Percentiles rank a stretch among this genome's conserved stretches.
These are phyloP conservation scores for Ormyrus rosae DNA, from an alignment of 2,888 invertebrate species.

Conservation along the genomic window DNA sequence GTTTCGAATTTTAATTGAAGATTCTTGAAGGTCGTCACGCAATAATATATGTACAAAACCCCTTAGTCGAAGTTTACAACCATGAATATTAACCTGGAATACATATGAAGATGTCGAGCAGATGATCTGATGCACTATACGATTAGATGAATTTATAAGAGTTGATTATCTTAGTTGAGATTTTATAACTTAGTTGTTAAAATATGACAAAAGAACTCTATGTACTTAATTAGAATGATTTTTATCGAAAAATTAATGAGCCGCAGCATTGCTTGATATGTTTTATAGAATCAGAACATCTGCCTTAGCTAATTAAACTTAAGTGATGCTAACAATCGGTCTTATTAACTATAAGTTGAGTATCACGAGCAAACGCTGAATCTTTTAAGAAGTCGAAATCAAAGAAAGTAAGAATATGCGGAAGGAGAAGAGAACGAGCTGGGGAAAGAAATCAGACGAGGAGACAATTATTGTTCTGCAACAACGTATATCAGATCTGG, in stretches of 20 bases:
- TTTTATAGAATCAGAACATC: constrained; percentile 48
- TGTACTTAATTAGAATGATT: too few species aligned
- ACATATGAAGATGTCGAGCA: constrained; percentile 59
- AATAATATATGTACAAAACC: constrained; percentile 66
- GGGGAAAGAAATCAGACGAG: not conserved
- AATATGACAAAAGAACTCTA: not conserved
- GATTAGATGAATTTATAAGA: constrained; percentile 34
- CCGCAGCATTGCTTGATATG: not conserved
- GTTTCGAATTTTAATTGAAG: constrained; percentile 1
- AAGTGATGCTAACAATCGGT: constrained; percentile 23
- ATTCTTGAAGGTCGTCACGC: constrained; percentile 18
- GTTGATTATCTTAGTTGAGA: constrained; percentile 38
- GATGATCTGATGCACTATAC: constrained; percentile 29
- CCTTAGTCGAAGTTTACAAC: constrained; percentile 63
- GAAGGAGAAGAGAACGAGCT: constrained; percentile 27
- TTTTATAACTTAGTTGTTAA: constrained; percentile 37
- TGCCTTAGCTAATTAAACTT: constrained; percentile 43
- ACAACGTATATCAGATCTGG: constrained; percentile 38
- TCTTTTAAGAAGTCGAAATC: constrained; percentile 53
- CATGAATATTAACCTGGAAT: constrained; percentile 68
- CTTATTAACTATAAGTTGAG: constrained; percentile 28
- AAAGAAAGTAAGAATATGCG: constrained; percentile 58
- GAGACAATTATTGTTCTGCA: constrained; percentile 13
- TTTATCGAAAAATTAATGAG: not conserved
- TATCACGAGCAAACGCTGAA: constrained; percentile 29